phyloP scores from a whole-genome alignment of 1,140 invertebrate species.

The Calephelis virginiensis region DNA sequence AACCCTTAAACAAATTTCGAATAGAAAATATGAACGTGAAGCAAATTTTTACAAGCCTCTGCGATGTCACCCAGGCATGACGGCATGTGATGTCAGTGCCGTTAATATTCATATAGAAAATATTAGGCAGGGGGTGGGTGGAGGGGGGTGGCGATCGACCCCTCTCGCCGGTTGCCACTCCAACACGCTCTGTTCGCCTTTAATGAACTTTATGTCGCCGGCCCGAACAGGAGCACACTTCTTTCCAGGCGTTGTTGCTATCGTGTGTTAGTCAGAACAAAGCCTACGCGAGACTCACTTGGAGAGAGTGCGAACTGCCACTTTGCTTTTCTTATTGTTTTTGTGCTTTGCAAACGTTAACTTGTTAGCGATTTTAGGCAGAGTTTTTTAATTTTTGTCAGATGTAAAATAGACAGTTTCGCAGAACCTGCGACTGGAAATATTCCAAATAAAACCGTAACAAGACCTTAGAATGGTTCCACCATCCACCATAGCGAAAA shows the following conservation, averaged over 20 bases:
- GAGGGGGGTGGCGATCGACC: constrained; percentile 44
- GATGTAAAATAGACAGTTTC: too few relatives aligned
- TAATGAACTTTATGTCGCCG: constrained; percentile 75
- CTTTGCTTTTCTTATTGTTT: constrained; percentile 66
- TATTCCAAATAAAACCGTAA: too few relatives aligned
- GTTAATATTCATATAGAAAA: constrained; percentile 70
- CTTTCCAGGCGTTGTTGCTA: constrained; percentile 61
- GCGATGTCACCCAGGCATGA: constrained; percentile 35
- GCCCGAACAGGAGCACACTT: constrained; percentile 69
- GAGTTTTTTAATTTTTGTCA: too few relatives aligned
- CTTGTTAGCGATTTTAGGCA: constrained; percentile 34
- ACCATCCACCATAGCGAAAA: too few relatives aligned
- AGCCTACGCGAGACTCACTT: constrained; percentile 64
- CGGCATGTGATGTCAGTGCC: constrained; percentile 43
- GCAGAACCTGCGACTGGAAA: too few relatives aligned
- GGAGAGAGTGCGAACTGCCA: constrained; percentile 57
- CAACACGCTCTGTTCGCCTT: constrained; percentile 69
- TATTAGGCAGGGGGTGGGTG: constrained; percentile 48
- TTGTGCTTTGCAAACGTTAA: constrained; percentile 55
- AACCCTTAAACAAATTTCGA: neutral
- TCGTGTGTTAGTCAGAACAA: constrained; percentile 70
- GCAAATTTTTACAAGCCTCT: constrained; percentile 19
- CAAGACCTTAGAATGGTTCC: too few relatives aligned
- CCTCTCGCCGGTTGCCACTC: constrained; percentile 64
- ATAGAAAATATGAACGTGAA: constrained; percentile 6